phyloP scores from a whole-genome alignment of 1,140 invertebrate species.

The Lordiphosa mommai region DNA sequence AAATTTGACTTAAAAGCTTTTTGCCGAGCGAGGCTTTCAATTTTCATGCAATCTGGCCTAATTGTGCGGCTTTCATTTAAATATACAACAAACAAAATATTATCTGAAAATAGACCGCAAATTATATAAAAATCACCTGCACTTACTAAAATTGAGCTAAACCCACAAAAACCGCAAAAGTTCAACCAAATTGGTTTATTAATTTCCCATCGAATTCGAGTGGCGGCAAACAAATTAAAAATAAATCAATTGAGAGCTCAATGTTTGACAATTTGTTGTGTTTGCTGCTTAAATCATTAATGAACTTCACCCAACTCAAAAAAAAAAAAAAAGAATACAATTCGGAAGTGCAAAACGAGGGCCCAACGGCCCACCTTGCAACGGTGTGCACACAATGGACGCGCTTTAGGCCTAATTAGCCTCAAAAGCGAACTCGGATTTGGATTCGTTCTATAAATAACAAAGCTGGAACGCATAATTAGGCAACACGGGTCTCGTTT shows the following conservation, averaged over 20 bases:
- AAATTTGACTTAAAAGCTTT: not conserved
- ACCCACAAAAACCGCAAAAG: conserved; percentile 19
- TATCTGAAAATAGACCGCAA: conserved; percentile 27
- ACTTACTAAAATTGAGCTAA: conserved; percentile 52
- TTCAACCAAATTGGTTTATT: conserved; percentile 6
- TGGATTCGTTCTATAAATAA: too few relatives aligned
- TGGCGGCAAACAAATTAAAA: conserved; percentile 2
- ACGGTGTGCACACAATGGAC: conserved; percentile 46
- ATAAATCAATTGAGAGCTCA: not conserved
- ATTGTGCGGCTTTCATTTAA: too few relatives aligned
- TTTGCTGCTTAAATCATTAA: not conserved
- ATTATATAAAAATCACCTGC: conserved; percentile 35
- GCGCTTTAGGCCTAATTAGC: conserved; percentile 70
- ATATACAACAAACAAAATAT: too few relatives aligned
- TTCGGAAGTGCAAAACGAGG: too few relatives aligned
- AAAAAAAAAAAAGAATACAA: too few relatives aligned
- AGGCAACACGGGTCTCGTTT: conserved; percentile 33
- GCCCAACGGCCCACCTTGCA: conserved; percentile 28
- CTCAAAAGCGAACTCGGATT: conserved; percentile 48
- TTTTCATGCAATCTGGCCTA: too few relatives aligned
- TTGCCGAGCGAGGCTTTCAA: too few relatives aligned
- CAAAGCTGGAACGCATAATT: conserved; percentile 70
- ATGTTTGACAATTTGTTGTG: not conserved
- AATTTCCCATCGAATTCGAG: not conserved
- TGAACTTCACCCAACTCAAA: too few relatives aligned